A percentile compares a stretch with the other conserved stretches of the same genome.
Evolutionary conservation across 2,888 invertebrate species (phyloP).

Genomic region (Bhutanitis thaidina): DNA sequence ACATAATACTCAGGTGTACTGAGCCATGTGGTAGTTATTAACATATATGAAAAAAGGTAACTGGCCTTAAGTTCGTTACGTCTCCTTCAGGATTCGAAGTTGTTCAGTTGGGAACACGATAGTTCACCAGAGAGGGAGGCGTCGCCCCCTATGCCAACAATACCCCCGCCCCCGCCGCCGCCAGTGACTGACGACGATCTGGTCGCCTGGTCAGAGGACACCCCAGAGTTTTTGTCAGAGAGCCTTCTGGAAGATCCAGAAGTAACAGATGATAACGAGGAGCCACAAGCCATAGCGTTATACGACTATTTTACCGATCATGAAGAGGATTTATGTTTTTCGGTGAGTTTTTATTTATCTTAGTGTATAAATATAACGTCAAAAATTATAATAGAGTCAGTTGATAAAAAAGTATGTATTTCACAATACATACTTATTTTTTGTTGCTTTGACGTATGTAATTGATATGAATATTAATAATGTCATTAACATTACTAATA

Average conservation of each 20-base stretch:
- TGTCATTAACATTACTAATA: too few relatives aligned
- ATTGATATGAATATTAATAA: too few relatives aligned
- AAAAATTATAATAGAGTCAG: neutral
- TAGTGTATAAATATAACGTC: neutral
- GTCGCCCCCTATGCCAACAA: conserved; percentile 89
- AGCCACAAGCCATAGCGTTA: conserved; percentile 87
- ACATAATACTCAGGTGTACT: too few relatives aligned
- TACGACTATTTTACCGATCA: conserved; percentile 89
- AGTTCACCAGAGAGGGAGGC: conserved; percentile 61
- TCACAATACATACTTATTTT: too few relatives aligned
- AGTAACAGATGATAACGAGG: conserved; percentile 42
- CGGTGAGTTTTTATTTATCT: conserved; percentile 74
- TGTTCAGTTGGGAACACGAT: conserved; percentile 55
- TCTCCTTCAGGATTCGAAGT: conserved; percentile 49
- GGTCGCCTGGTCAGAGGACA: conserved; percentile 44
- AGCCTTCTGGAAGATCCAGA: conserved; percentile 24
- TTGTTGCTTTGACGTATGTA: too few relatives aligned
- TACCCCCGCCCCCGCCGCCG: conserved; percentile 89
- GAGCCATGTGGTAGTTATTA: too few relatives aligned
- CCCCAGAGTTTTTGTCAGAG: conserved; percentile 28
- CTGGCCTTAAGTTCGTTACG: neutral
- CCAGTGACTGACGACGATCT: conserved; percentile 53
- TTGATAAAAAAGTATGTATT: too few relatives aligned
- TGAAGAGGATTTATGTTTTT: conserved; percentile 88
- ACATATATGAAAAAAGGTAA: too few relatives aligned